These are phyloP conservation scores for Drosophila atroscutellata DNA, from an alignment of 2,888 invertebrate species.

Conservation along the genomic window DNA sequence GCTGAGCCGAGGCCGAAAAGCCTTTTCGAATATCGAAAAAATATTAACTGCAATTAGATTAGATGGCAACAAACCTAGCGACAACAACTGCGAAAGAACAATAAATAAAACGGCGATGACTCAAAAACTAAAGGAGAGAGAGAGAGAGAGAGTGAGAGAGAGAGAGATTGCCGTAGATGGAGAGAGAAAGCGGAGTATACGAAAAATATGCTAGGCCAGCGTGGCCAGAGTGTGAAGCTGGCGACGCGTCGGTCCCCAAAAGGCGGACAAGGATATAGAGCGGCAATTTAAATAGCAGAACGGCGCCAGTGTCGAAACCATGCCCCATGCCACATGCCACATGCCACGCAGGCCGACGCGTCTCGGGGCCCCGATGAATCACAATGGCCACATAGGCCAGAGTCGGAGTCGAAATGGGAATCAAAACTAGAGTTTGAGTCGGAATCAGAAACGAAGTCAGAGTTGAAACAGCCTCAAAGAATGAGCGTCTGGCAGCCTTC, in stretches of 20 bases:
- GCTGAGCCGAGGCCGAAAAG: slow-evolving; percentile 19
- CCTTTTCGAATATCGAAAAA: slow-evolving; percentile 67
- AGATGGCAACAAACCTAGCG: slow-evolving; percentile 39
- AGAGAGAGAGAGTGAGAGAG: background rate
- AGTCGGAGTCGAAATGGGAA: slow-evolving; percentile 1
- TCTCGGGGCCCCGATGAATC: slow-evolving; percentile 65
- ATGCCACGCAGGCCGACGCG: slow-evolving; percentile 43
- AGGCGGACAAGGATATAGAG: slow-evolving; percentile 68
- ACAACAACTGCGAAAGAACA: slow-evolving; percentile 48
- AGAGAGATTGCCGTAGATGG: slow-evolving; percentile 7
- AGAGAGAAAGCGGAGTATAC: slow-evolving; percentile 2
- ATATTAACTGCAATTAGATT: slow-evolving; percentile 67
- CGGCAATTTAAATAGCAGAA: slow-evolving; percentile 75
- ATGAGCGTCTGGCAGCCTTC: slow-evolving; percentile 12
- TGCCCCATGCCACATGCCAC: slow-evolving; percentile 70
- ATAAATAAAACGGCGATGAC: slow-evolving; percentile 69
- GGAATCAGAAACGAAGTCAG: slow-evolving; percentile 11
- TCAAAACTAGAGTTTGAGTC: slow-evolving; percentile 8
- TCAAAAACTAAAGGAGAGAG: slow-evolving; percentile 45
- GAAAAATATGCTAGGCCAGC: slow-evolving; percentile 29
- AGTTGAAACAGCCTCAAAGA: slow-evolving; percentile 10
- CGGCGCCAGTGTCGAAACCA: slow-evolving; percentile 78
- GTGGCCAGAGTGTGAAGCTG: slow-evolving; percentile 61
- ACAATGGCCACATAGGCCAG: slow-evolving; percentile 46
- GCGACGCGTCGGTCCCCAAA: slow-evolving; percentile 59